Evolutionary conservation across 2,797 vertebrate species (phyloP), one percentile per base, ranked within the genome.

Genomic region (Cyprinella venusta): DNA sequence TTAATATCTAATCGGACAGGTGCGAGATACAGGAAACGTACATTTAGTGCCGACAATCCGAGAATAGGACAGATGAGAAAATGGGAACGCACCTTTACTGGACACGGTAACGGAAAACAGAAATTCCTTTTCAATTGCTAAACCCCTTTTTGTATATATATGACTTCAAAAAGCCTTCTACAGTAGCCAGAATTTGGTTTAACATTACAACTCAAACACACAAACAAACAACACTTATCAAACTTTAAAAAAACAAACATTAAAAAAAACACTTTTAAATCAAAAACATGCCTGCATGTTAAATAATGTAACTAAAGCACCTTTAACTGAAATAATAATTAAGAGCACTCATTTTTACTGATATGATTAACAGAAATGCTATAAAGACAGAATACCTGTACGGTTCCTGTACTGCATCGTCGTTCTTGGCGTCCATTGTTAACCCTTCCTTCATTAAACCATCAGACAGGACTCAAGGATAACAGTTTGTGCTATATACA

Each of bases 261-360:
- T 1, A 33, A 33, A 76, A 63, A 68, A 84, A 85, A 79, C 83
- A 79, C 50, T 69, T 86, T 86, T 88, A 79, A 90, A 90, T 90
- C 89, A 79, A 89, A 90, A 95, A 96, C 94, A 96, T 94, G 96
- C 95, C 95, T 91, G 94, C 93, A 96, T 95, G 92, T 95, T 94
- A 93, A 94, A 93, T 83, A 82, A 91, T 87, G 68, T 70, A 75
- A 93, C 83, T 82, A 80, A 90, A 87, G 80, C 86, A 82, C 81
- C 89, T 88, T 75, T 50, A 68, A 88, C 72, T 79, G 24, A 91
- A 88, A 72, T 59, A 75, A 68, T 48, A 24, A 77, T 83, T 81
- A 74, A 80, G 82, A 84, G 74, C 85, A 77, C 77, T 71, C 0
- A 59, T 80, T 69, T 78, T 42, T 33, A 80, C 70, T 68, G 69